phyloP scores from a whole-genome alignment of 2,797 vertebrate species.

The Brachymystax lenok region DNA sequence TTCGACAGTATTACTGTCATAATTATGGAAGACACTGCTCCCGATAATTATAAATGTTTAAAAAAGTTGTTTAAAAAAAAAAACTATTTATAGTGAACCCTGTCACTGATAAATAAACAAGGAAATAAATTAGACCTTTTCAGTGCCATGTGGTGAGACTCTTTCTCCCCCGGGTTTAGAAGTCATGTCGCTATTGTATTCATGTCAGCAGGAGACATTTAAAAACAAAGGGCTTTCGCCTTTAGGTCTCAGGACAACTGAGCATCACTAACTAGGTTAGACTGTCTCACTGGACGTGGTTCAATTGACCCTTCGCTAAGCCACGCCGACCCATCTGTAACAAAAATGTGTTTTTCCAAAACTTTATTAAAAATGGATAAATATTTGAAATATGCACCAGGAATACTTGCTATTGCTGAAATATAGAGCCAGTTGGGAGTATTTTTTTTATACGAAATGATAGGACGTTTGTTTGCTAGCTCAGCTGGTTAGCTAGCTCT shows the following conservation, averaged over 20 bases:
- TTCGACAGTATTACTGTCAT: slow-evolving; percentile 99
- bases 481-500: no score
- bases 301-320: no score
- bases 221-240: background rate
- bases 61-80: slow-evolving; percentile 66
- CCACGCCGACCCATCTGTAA: no score
- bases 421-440: no score
- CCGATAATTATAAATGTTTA: slow-evolving; percentile 85
- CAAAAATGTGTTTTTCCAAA: no score
- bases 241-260: background rate
- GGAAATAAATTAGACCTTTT: slow-evolving; percentile 74
- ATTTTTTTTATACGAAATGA: no score
- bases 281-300: slow-evolving; percentile 17
- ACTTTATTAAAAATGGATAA: no score
- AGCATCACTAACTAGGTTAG: background rate
- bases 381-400: no score
- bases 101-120: slow-evolving; percentile 99
- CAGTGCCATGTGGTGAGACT: slow-evolving; percentile 78
- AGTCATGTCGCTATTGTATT: background rate
- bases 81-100: slow-evolving; percentile 98
- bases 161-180: slow-evolving; percentile 50
- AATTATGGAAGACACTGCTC: slow-evolving; percentile 99
- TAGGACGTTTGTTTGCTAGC: no score
- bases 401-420: no score
- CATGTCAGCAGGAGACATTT: background rate